These are phyloP conservation scores for Diorhabda carinulata DNA, from an alignment of 1,140 invertebrate species.

Conservation along the genomic window DNA sequence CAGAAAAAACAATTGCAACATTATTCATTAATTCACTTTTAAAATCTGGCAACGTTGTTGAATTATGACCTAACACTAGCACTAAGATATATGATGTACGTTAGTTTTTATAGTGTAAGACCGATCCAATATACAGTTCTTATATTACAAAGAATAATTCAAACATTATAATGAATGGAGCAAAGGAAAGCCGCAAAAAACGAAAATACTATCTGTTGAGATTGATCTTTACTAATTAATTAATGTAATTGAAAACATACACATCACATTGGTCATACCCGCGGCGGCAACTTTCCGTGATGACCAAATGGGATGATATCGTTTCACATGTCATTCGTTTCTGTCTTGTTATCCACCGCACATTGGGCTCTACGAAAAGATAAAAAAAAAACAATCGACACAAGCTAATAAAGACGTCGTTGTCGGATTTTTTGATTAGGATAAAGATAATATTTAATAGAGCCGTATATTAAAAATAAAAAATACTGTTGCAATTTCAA, in stretches of 20 bases:
- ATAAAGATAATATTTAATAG: too few species aligned
- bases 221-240: slow-evolving; percentile 33
- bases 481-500: too few species aligned
- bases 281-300: slow-evolving; percentile 15
- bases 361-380: not conserved
- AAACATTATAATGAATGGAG: slow-evolving; percentile 29
- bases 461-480: too few species aligned
- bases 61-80: too few species aligned
- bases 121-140: not conserved
- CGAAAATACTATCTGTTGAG: slow-evolving; percentile 26
- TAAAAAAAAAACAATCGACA: slow-evolving; percentile 5
- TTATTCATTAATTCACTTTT: too few species aligned
- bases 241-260: slow-evolving; percentile 38
- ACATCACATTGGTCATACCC: slow-evolving; percentile 19
- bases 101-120: too few species aligned
- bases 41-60: too few species aligned
- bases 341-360: slow-evolving; percentile 23
- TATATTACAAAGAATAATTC: slow-evolving; percentile 13
- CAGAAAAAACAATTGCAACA: too few species aligned
- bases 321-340: slow-evolving; percentile 31
- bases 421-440: not conserved
- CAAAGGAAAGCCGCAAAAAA: slow-evolving; percentile 30
- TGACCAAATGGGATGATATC: slow-evolving; percentile 27
- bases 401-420: slow-evolving; percentile 4
- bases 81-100: too few species aligned